Percentiles rank a stretch among this genome's conserved stretches.
These are phyloP conservation scores for Opisthograptis luteolata DNA, from an alignment of 2,888 invertebrate genomes.

Conservation along the genomic window DNA sequence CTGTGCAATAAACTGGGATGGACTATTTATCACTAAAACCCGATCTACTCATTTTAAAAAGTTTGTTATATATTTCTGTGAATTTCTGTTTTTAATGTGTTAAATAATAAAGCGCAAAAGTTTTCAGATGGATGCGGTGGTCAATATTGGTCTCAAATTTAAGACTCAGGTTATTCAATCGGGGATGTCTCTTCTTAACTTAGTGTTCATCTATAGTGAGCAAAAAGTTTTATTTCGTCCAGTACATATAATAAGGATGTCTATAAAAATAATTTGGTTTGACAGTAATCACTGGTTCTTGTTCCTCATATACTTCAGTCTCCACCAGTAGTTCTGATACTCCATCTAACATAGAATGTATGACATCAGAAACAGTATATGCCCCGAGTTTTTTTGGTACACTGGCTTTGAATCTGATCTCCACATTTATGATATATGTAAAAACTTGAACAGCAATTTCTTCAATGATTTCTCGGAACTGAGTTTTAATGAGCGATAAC, in stretches of 20 bases:
- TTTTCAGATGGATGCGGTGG: too few relatives aligned
- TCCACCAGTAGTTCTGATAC: constrained; percentile 49
- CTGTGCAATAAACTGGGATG: too few relatives aligned
- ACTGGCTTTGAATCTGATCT: constrained; percentile 51
- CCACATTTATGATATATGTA: constrained; percentile 42
- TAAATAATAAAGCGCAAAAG: too few relatives aligned
- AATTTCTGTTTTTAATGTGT: too few relatives aligned
- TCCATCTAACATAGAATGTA: constrained; percentile 51
- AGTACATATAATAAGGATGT: constrained; percentile 1
- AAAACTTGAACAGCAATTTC: constrained; percentile 48
- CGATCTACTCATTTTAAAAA: too few relatives aligned
- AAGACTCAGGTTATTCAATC: too few relatives aligned
- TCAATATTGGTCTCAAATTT: too few relatives aligned
- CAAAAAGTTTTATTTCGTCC: neutral
- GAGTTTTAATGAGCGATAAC: constrained; percentile 48
- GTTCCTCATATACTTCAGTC: neutral
- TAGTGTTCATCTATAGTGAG: too few relatives aligned
- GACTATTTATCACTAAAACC: too few relatives aligned
- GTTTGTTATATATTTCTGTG: too few relatives aligned
- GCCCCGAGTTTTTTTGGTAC: constrained; percentile 53
- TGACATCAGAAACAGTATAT: constrained; percentile 55
- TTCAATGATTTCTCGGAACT: constrained; percentile 52
- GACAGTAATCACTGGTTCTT: neutral
- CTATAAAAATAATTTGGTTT: neutral
- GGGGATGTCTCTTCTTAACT: too few relatives aligned